Percentiles rank a stretch among this genome's conserved stretches.
Evolutionary conservation across 92 coral and sea anemone species (phyloP).

Genomic region (Ricordea florida): DNA sequence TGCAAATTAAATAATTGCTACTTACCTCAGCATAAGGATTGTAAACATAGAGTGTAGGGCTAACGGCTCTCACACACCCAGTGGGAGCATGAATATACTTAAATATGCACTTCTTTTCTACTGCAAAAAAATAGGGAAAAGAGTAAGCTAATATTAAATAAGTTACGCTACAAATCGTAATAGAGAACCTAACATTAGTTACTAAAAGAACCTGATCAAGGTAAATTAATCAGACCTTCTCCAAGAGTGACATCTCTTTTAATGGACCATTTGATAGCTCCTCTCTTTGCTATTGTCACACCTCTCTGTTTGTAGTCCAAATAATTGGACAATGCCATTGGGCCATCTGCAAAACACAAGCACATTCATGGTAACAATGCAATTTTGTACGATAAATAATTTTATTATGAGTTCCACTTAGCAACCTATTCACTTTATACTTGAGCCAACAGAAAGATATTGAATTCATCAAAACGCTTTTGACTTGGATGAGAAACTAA

Average conservation of each 20-base stretch:
- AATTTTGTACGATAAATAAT: no score
- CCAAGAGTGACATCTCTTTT: constrained; percentile 70
- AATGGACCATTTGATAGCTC: constrained; percentile 95
- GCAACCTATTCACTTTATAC: no score
- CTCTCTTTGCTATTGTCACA: constrained; percentile 86
- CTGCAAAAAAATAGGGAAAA: constrained; percentile 38
- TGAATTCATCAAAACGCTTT: no score
- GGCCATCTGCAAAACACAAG: constrained; percentile 56
- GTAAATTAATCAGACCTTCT: constrained; percentile 71
- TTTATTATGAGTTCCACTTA: no score
- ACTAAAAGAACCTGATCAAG: no score
- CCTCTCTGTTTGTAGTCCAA: constrained; percentile 94
- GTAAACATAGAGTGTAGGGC: constrained; percentile 81
- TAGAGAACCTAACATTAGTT: no score
- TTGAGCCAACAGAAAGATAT: no score
- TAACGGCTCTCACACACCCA: constrained; percentile 87
- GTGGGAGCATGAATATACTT: constrained; percentile 88
- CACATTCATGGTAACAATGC: neutral
- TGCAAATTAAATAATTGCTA: no score
- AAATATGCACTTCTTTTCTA: constrained; percentile 94
- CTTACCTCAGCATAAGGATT: constrained; percentile 93
- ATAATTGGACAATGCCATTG: constrained; percentile 86
- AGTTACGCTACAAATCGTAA: no score
- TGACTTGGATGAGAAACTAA: no score
- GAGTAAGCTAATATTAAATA: neutral